Conservation (phyloP, 2,888 invertebrate genomes). For the Sarcophaga subvicina region DNA sequence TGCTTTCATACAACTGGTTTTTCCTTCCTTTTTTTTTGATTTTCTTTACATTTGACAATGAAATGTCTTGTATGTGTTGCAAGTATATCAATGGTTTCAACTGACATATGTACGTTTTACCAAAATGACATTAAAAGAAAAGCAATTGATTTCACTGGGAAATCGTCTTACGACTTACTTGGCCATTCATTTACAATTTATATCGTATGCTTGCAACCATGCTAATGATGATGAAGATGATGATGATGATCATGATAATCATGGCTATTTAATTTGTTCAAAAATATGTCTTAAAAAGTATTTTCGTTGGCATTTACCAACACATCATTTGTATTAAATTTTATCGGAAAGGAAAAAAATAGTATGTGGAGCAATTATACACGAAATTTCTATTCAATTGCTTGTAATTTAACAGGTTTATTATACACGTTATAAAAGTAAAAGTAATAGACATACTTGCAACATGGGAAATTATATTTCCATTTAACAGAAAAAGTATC, state of each 20-base stretch:
- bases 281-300: neutral
- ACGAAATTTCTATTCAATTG: no score
- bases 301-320: neutral
- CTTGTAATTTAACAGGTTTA: no score
- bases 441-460: no score
- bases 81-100: slow-evolving; percentile 32
- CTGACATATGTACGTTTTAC: slow-evolving; percentile 10
- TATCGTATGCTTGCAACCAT: neutral
- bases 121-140: slow-evolving; percentile 55
- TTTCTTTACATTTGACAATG: slow-evolving; percentile 30
- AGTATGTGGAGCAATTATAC: no score
- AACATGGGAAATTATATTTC: no score
- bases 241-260: neutral
- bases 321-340: no score
- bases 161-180: neutral
- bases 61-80: slow-evolving; percentile 24
- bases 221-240: neutral
- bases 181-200: neutral
- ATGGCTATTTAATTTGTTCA: neutral
- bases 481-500: no score
- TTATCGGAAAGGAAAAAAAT: no score
- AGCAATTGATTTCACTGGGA: slow-evolving; percentile 58
- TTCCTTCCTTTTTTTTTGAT: neutral
- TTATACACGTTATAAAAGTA: no score
- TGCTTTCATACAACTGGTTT: slow-evolving; percentile 24